phyloP scores from a whole-genome alignment of 2,113 vertebrate species.

The Siphamia tubifer region DNA sequence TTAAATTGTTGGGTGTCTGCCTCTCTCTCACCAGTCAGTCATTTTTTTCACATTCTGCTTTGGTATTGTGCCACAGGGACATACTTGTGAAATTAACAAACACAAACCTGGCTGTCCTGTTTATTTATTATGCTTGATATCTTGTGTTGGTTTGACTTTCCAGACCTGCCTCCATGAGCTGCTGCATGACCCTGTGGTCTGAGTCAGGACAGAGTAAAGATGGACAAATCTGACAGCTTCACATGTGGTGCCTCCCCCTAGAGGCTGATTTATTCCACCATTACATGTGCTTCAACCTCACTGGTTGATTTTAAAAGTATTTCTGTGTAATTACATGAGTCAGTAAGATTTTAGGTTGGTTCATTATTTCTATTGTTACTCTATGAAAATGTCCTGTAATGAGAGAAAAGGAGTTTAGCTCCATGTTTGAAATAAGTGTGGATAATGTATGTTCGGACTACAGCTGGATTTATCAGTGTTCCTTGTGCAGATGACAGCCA shows the following conservation, averaged over 20 bases:
- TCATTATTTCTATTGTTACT: not conserved
- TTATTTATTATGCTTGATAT: conserved; percentile 4
- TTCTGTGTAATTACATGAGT: not conserved
- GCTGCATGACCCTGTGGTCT: conserved; percentile 25
- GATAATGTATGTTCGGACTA: conserved; percentile 13
- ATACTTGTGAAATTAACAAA: conserved; percentile 33
- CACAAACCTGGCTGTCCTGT: conserved; percentile 33
- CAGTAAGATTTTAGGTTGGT: not conserved
- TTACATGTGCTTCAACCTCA: not conserved
- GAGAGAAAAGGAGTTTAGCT: not conserved
- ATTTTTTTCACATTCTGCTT: not conserved
- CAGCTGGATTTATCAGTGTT: not conserved
- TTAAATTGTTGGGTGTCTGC: conserved; percentile 10
- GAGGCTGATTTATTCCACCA: conserved; percentile 17
- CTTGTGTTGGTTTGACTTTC: conserved; percentile 14
- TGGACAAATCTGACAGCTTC: not conserved
- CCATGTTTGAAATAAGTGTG: not conserved
- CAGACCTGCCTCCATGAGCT: conserved; percentile 12
- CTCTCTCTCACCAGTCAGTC: conserved; percentile 1
- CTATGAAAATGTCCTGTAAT: not conserved
- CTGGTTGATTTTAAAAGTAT: not conserved
- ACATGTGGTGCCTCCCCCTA: conserved; percentile 52
- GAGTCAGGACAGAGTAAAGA: conserved; percentile 1
- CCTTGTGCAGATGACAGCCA: conserved; percentile 8
- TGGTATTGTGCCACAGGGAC: conserved; percentile 26